phyloP scores from a whole-genome alignment of 2,113 vertebrate genomes.

The Ceyx melanurus region DNA sequence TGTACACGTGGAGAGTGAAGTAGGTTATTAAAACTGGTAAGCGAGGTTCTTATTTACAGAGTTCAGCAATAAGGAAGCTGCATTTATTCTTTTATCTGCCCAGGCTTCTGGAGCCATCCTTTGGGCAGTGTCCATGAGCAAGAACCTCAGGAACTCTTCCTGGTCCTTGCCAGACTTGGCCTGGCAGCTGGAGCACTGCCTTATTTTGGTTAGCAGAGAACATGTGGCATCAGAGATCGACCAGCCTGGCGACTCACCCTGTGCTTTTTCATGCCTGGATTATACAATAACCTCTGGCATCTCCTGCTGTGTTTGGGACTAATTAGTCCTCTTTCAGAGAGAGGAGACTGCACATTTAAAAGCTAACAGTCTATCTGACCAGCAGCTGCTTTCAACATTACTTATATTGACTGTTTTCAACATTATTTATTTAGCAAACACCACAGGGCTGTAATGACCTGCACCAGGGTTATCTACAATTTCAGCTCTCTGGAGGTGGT shows the following conservation, averaged over 20 bases:
- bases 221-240: not conserved
- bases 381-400: not conserved
- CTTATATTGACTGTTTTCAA: not conserved
- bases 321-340: not conserved
- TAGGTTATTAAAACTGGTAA: not conserved
- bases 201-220: not conserved
- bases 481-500: not conserved
- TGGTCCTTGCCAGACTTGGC: not conserved
- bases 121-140: not conserved
- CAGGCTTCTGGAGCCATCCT: not conserved
- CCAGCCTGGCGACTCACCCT: not conserved
- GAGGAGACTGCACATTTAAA: not conserved
- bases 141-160: not conserved
- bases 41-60: not conserved
- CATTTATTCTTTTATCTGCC: not conserved
- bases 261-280: not conserved
- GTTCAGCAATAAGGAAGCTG: not conserved
- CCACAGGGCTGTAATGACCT: rapidly evolving
- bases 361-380: not conserved
- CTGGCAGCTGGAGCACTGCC: not conserved
- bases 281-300: not conserved
- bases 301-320: not conserved
- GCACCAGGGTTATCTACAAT: rapidly evolving
- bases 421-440: not conserved
- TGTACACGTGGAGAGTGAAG: not conserved